phyloP scores from a whole-genome alignment of 1,140 invertebrate species.

The Ostrea edulis region DNA sequence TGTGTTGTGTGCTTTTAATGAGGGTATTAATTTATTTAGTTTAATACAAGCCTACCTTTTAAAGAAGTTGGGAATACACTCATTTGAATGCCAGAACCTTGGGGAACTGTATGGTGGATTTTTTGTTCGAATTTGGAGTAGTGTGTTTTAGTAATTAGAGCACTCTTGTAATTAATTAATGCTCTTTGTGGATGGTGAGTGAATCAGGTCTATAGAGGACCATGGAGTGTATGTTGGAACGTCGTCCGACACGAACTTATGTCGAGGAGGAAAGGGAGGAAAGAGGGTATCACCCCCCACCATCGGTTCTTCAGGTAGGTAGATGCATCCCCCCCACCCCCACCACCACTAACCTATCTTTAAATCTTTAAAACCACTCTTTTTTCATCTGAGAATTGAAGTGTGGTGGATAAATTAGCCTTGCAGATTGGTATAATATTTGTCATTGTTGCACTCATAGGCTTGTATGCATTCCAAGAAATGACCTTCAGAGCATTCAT shows the following conservation, averaged over 20 bases:
- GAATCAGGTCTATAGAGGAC: neutral
- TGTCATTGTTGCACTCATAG: neutral
- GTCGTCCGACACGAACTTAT: slow-evolving; percentile 6
- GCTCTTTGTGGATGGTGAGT: slow-evolving; percentile 10
- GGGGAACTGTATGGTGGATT: neutral
- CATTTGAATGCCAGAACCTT: neutral
- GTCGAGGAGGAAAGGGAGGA: slow-evolving; percentile 10
- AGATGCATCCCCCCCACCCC: neutral
- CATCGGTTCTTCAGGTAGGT: slow-evolving; percentile 5
- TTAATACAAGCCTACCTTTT: neutral
- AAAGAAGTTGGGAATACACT: slow-evolving; percentile 20
- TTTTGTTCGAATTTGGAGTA: slow-evolving; percentile 14
- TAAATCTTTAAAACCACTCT: too few relatives aligned
- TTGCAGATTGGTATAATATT: neutral
- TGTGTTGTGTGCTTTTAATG: neutral
- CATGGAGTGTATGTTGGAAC: slow-evolving; percentile 18
- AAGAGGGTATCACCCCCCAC: neutral
- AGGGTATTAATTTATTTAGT: slow-evolving; percentile 12
- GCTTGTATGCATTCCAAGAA: neutral
- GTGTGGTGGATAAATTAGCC: neutral
- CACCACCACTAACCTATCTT: too few relatives aligned
- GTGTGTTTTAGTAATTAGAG: slow-evolving; percentile 15
- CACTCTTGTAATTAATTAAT: slow-evolving; percentile 25
- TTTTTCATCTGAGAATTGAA: neutral
- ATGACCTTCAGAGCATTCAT: neutral